A percentile compares a stretch with the other conserved stretches of the same genome.
These are phyloP conservation scores for Drosophila tripunctata DNA, from an alignment of 2,888 invertebrate genomes.

Conservation along the genomic window DNA sequence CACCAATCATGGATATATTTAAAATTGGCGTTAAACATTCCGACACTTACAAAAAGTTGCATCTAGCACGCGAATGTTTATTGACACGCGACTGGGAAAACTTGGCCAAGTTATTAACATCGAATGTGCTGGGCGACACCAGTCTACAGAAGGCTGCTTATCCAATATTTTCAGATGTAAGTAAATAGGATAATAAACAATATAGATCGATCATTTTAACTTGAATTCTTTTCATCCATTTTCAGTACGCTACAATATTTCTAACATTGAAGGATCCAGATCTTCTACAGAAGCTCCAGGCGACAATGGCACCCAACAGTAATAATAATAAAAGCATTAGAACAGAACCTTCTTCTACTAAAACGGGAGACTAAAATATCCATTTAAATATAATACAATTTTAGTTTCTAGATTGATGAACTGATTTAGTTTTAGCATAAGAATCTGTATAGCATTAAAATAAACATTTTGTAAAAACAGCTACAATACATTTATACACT, in stretches of 20 bases:
- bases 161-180: conserved; percentile 63
- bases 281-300: conserved; percentile 36
- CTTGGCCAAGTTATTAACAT: conserved; percentile 56
- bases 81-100: conserved; percentile 61
- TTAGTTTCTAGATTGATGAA: not conserved
- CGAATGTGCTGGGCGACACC: conserved; percentile 33
- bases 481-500: too few species aligned
- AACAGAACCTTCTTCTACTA: not conserved
- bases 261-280: conserved; percentile 25
- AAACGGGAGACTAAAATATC: not conserved
- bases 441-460: not conserved
- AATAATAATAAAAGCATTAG: not conserved
- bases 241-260: conserved; percentile 35
- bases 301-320: conserved; percentile 12
- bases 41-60: conserved; percentile 41
- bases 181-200: not conserved
- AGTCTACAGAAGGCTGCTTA: conserved; percentile 27
- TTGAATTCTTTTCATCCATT: not conserved
- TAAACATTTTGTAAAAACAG: not conserved
- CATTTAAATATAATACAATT: not conserved
- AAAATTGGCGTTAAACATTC: conserved; percentile 6
- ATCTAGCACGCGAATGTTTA: conserved; percentile 59
- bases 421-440: too few species aligned
- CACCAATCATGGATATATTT: conserved; percentile 31
- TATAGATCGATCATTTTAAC: not conserved